These are phyloP conservation scores for Metellina segmentata DNA, from an alignment of 2,888 invertebrate genomes.

Conservation along the genomic window DNA sequence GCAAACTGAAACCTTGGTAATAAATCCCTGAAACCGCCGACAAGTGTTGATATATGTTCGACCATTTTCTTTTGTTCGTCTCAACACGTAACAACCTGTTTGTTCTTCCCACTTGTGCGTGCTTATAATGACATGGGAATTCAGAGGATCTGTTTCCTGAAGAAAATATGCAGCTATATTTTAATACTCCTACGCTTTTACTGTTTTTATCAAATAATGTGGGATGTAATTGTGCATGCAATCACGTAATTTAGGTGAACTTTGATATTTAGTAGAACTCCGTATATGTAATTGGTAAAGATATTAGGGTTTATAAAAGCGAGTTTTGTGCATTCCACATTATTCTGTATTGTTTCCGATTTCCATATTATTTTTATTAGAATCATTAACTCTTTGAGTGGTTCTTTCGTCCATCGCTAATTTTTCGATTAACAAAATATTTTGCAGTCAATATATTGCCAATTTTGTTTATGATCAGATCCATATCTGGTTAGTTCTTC, in stretches of 20 bases:
- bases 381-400: too few relatives aligned
- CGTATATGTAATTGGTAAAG: not conserved
- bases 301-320: not conserved
- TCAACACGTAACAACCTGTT: conserved; percentile 21
- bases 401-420: too few relatives aligned
- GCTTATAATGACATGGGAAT: conserved; percentile 15
- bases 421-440: too few relatives aligned
- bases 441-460: too few relatives aligned
- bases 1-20: conserved; percentile 3
- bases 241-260: not conserved
- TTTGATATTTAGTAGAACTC: not conserved
- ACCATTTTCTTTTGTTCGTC: not conserved
- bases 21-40: conserved; percentile 20
- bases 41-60: conserved; percentile 39
- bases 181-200: not conserved
- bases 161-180: not conserved
- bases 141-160: not conserved
- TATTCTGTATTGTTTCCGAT: not conserved
- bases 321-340: not conserved
- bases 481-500: too few relatives aligned
- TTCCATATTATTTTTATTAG: too few relatives aligned
- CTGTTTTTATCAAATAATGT: not conserved
- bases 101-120: not conserved
- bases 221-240: too few relatives aligned
- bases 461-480: too few relatives aligned